Evolutionary conservation across 2,888 invertebrate species (phyloP), one percentile per base, ranked within the genome.

Genomic region (Caenorhabditis angaria): DNA sequence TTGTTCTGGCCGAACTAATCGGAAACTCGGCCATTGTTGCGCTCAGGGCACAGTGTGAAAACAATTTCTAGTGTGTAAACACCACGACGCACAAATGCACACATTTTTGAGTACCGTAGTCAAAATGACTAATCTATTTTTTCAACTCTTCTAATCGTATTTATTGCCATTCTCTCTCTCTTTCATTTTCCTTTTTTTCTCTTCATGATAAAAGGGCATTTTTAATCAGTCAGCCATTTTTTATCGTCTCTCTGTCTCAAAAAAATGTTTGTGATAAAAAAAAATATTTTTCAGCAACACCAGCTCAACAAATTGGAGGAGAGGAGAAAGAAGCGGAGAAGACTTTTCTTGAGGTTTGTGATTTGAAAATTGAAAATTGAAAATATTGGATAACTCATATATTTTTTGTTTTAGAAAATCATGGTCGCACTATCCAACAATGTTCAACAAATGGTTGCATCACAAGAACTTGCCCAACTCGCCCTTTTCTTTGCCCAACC

Each of bases 141-240:
- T 41, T 18, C 18, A 18, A 41, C 41, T 41, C 41, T 18, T 41
- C 41, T 3, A 41, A 41, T 41, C 41, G 3, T 14, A 32, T 32
- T 41, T 41, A 41, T 41, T 41, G 41, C 41, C 41, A 18, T 41
- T 32, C 32, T 32, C 32, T 32, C 32, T 32, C 32, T 32, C 32
- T 32, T 10, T 32, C 32, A 8, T 32, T 32, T 32, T 32, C 6
- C 32, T 10, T 32, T 32, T 32, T 41, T 41, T 41, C 18, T 41
- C 3, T 41, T n/a, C n/a, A n/a, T 41, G 41, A 41, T 41, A 41
- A 41, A 41, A 41, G 41, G 41, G 41, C 41, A 41, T 41, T 32
- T 32, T 3, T 41, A 41, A 41, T 41, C 41, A 41, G 41, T 41
- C 41, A n/a, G n/a, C n/a, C n/a, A 41, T 41, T 41, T 41, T 41